phyloP scores from a whole-genome alignment of 2,797 vertebrate species.

The Brachyalestes nurse region DNA sequence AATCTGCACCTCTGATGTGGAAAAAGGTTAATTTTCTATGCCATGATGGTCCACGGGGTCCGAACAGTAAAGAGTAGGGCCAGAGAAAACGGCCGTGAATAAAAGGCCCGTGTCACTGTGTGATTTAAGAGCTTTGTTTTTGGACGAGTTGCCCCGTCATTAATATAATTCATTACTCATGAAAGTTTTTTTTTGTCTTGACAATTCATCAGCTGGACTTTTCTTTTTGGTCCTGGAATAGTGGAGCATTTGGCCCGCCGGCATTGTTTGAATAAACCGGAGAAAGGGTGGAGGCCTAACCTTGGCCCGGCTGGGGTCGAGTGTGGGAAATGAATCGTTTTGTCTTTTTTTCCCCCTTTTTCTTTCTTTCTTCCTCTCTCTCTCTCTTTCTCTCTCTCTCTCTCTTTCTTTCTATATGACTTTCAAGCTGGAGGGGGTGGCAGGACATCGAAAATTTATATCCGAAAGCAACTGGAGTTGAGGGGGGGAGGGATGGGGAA shows the following conservation, averaged over 20 bases:
- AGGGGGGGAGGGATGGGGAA: constrained; percentile 22
- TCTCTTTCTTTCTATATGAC: constrained; percentile 27
- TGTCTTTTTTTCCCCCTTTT: constrained; percentile 14
- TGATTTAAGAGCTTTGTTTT: constrained; percentile 84
- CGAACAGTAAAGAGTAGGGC: constrained; percentile 57
- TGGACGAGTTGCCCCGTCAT: constrained; percentile 69
- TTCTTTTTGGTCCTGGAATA: constrained; percentile 69
- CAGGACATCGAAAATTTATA: constrained; percentile 69
- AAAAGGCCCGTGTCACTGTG: constrained; percentile 66
- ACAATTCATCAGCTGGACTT: constrained; percentile 81
- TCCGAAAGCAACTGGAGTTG: constrained; percentile 63
- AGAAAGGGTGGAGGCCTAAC: constrained; percentile 72
- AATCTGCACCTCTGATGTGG: constrained; percentile 18
- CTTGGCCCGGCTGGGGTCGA: constrained; percentile 78
- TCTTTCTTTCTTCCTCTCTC: constrained; percentile 7
- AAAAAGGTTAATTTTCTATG: constrained; percentile 52
- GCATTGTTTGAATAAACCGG: constrained; percentile 81
- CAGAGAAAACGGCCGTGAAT: constrained; percentile 61
- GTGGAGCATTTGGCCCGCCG: constrained; percentile 73
- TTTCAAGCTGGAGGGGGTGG: constrained; percentile 71
- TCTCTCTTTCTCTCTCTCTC: constrained; percentile 76
- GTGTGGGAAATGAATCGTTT: constrained; percentile 77
- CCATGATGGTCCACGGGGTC: constrained; percentile 63
- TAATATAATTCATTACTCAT: constrained; percentile 84
- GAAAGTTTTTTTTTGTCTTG: constrained; percentile 73